These are phyloP conservation scores for Neosalanx taihuensis DNA, from an alignment of 2,797 vertebrate genomes.

Conservation along the genomic window DNA sequence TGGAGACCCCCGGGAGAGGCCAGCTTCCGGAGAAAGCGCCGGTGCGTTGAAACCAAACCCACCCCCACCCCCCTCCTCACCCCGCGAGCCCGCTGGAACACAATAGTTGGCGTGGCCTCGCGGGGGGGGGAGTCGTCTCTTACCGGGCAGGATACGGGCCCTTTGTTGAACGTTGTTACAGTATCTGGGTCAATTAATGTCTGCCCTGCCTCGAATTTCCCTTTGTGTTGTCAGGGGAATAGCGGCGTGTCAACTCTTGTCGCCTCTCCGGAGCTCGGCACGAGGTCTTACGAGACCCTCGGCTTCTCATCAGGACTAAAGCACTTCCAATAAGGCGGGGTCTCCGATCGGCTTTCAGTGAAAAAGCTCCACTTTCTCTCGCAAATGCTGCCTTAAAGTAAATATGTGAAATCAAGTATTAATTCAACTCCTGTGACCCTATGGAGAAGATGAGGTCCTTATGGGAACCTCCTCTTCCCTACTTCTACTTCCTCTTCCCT, in stretches of 20 bases:
- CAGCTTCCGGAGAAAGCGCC: slow-evolving; percentile 59
- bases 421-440: slow-evolving; percentile 50
- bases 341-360: slow-evolving; percentile 19
- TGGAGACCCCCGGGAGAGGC: slow-evolving; percentile 51
- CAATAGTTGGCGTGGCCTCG: slow-evolving; percentile 56
- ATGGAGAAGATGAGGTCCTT: slow-evolving; percentile 38
- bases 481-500: neutral
- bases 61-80: neutral
- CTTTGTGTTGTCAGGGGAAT: slow-evolving; percentile 59
- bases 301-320: slow-evolving; percentile 19
- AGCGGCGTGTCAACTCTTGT: slow-evolving; percentile 49
- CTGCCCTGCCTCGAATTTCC: slow-evolving; percentile 60
- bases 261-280: slow-evolving; percentile 44
- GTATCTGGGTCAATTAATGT: slow-evolving; percentile 72
- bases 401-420: slow-evolving; percentile 58
- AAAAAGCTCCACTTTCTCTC: slow-evolving; percentile 30
- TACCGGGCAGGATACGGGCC: slow-evolving; percentile 64
- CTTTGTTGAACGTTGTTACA: slow-evolving; percentile 67
- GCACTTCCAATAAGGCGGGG: slow-evolving; percentile 10
- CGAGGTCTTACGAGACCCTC: slow-evolving; percentile 39
- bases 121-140: slow-evolving; percentile 48
- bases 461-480: slow-evolving; percentile 23
- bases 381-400: slow-evolving; percentile 45
- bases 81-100: slow-evolving; percentile 43
- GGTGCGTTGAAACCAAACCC: slow-evolving; percentile 67